A percentile compares a stretch with the other conserved stretches of the same genome.
These are phyloP conservation scores for Lepus europaeus DNA, from an alignment of 2,113 vertebrate species.

Conservation along the genomic window DNA sequence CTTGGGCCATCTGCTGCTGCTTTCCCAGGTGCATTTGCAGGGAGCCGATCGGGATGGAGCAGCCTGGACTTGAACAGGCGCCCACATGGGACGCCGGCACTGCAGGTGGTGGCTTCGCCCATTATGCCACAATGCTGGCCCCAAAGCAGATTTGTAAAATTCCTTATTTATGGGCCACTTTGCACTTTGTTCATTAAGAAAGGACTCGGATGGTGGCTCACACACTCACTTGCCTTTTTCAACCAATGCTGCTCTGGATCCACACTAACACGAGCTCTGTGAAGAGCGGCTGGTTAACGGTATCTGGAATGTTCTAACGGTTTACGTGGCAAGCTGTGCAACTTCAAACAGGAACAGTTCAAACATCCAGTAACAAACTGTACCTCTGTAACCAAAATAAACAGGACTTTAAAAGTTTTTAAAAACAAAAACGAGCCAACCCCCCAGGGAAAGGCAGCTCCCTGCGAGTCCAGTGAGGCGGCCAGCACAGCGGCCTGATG, in stretches of 20 bases:
- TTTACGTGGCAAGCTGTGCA: constrained; percentile 44
- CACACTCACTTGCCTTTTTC: constrained; percentile 75
- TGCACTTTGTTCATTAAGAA: constrained; percentile 71
- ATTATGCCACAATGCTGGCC: no score
- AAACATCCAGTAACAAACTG: constrained; percentile 63
- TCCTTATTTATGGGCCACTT: constrained; percentile 72
- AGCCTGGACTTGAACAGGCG: no score
- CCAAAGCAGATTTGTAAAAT: neutral
- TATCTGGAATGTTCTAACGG: constrained; percentile 67
- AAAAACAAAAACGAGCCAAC: neutral
- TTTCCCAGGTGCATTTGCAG: no score
- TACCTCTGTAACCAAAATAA: constrained; percentile 79
- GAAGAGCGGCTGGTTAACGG: constrained; percentile 23
- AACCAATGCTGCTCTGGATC: constrained; percentile 3
- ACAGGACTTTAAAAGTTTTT: constrained; percentile 71
- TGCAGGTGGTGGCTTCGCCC: no score
- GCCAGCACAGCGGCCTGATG: neutral
- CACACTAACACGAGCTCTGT: constrained; percentile 56
- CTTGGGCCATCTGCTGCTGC: no score
- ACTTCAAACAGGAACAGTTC: constrained; percentile 72
- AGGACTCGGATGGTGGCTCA: constrained; percentile 57
- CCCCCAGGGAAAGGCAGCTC: no score
- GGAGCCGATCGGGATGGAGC: no score
- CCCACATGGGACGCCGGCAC: no score
- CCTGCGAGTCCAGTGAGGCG: neutral